These are phyloP conservation scores for Macheiramphus alcinus DNA, from an alignment of 2,113 vertebrate genomes.

Conservation along the genomic window DNA sequence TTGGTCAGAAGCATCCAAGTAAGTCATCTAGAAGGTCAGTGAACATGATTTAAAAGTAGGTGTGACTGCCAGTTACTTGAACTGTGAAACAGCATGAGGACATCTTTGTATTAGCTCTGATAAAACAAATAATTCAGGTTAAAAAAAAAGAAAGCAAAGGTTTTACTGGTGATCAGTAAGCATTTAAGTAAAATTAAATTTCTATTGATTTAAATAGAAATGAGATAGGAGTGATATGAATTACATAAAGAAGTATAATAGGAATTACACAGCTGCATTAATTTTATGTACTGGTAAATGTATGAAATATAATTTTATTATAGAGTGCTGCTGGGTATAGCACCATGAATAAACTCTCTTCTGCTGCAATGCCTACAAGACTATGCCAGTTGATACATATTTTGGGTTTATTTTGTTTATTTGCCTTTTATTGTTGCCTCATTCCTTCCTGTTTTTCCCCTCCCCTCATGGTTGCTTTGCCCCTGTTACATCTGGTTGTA, in stretches of 20 bases:
- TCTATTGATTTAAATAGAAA: conserved; percentile 51
- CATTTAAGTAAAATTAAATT: conserved; percentile 46
- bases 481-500: not conserved
- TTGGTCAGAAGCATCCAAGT: not conserved
- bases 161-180: conserved; percentile 5
- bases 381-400: not conserved
- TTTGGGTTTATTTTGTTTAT: not conserved
- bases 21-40: not conserved
- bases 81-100: not conserved
- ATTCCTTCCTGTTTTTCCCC: not conserved
- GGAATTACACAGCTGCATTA: conserved; percentile 46
- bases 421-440: not conserved
- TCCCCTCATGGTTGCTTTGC: not conserved
- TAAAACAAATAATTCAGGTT: conserved; percentile 23
- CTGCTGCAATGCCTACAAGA: not conserved
- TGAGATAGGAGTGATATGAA: not conserved
- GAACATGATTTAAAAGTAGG: not conserved
- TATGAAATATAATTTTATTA: conserved; percentile 18
- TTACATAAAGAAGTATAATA: conserved; percentile 29
- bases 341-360: not conserved
- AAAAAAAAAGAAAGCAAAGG: not conserved
- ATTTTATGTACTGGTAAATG: conserved; percentile 46
- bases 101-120: not conserved
- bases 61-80: not conserved
- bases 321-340: not conserved